These are phyloP conservation scores for Tiliqua scincoides DNA, from an alignment of 2,113 vertebrate genomes.

Conservation along the genomic window DNA sequence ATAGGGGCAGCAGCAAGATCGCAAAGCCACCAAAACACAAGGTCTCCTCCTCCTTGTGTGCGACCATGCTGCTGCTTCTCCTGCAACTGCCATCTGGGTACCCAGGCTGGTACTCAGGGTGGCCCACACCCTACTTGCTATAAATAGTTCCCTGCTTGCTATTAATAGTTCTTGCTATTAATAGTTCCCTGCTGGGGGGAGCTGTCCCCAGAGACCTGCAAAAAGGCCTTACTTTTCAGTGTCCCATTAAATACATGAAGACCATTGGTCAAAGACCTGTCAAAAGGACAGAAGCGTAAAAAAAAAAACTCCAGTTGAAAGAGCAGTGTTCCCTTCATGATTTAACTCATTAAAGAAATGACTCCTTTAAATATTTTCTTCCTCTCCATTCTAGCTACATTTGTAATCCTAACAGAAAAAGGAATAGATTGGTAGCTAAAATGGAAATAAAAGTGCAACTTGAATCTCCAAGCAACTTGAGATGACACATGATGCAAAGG, in stretches of 20 bases:
- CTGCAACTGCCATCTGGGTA: too few relatives aligned
- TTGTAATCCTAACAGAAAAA: neutral
- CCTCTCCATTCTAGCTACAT: neutral
- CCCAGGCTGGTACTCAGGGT: too few relatives aligned
- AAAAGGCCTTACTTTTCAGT: neutral
- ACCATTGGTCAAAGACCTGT: neutral
- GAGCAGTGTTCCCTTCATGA: neutral
- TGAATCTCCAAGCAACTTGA: neutral
- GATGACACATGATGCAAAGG: rapidly evolving
- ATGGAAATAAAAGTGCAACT: neutral
- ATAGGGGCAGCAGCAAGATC: too few relatives aligned
- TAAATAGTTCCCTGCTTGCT: too few relatives aligned
- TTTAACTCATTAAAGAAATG: neutral
- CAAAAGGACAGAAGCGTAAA: neutral
- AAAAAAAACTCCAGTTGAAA: neutral
- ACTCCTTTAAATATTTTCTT: neutral
- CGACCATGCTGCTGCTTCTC: too few relatives aligned
- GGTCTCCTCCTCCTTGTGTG: too few relatives aligned
- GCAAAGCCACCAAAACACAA: too few relatives aligned
- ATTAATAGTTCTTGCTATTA: too few relatives aligned
- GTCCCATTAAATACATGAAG: neutral
- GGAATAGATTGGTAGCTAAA: neutral
- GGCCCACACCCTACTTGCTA: too few relatives aligned
- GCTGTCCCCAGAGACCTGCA: neutral
- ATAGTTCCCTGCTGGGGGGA: too few relatives aligned